Conservation (phyloP, 2,113 vertebrate genomes). For the Micronycteris hirsuta region DNA sequence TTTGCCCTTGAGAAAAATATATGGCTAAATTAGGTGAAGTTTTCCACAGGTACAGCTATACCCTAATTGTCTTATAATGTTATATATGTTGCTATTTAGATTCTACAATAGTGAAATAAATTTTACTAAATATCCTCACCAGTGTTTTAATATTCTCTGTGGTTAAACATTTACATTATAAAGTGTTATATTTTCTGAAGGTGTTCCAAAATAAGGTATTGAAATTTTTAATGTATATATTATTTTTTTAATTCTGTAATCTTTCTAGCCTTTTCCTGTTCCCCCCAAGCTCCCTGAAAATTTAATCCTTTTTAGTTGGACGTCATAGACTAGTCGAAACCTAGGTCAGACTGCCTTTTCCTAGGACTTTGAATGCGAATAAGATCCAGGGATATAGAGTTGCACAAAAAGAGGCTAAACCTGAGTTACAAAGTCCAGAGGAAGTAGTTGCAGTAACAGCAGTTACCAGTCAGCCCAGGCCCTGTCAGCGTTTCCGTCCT, state of each 20-base stretch:
- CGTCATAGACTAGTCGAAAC: not conserved
- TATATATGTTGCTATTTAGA: not conserved
- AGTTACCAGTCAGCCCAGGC: not conserved
- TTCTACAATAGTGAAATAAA: constrained; percentile 4
- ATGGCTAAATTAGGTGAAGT: not conserved
- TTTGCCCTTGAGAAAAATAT: constrained; percentile 35
- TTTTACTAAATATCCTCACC: not conserved
- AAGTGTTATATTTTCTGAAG: constrained; percentile 24
- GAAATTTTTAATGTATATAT: not conserved
- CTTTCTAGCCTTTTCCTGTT: not conserved
- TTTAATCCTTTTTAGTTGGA: not conserved
- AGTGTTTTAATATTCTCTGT: constrained; percentile 8
- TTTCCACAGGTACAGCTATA: not conserved
- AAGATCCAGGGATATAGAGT: not conserved
- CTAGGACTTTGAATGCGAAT: not conserved
- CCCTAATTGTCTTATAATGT: not conserved
- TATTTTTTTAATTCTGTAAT: not conserved
- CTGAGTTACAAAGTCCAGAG: not conserved
- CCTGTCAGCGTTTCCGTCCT: not conserved
- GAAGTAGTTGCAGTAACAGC: not conserved
- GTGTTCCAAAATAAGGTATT: not conserved
- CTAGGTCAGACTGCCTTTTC: not conserved
- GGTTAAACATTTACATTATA: not conserved
- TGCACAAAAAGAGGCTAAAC: not conserved
- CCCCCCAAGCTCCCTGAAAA: not conserved